Base-by-base conservation (phyloP, 2,797 vertebrate species). In the Dicrostonyx torquatus region DNA sequence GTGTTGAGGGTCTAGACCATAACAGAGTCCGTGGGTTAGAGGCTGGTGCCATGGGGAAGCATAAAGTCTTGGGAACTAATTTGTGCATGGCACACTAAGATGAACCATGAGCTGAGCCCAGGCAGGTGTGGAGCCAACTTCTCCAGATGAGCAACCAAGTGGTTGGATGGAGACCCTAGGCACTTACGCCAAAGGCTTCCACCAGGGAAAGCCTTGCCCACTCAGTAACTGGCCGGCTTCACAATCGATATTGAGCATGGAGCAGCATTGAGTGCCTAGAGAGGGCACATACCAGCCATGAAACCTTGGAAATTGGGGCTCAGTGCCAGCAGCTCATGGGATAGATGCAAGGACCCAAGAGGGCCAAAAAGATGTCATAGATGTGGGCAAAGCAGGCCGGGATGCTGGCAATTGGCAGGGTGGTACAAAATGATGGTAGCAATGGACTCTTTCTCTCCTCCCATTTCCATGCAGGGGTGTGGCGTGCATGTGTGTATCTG, bases 121-220 rank as follows among this genome's bases (percentile, higher is more conserved):
- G 80, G 55, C 34, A 77, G 45, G 66, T 87, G 29, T 34, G 29
- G 66, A 58, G 40, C 53, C 72, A 76, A 48, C n/a, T 24, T 84
- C 66, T 83, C 34, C 66, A 11, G 31, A 31, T 50, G 26, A 82
- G 13, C 24, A 60, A 26, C 48, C 22, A 22, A 93, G 50, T 58
- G 55, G 53, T 7, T 83, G 85, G 43, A 62, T 12, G 0, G 34
- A 93, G 64, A 58, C 20, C 34, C 43, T 13, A 29, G 58, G 40
- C 40, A 97, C 98, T 98, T 88, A 99, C 97, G 91, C 58, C 98
- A 98, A 93, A 98, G 98, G 50, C 34, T 95, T 98, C 97, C 98
- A 97, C 98, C 98, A 98, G 13, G 96, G 85, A 66, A 84, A 60
- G 62, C 99, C 91, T 12, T 85, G 68, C 70, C 98, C 80, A 83